Conservation (phyloP, 2,888 invertebrate species). For the Abrostola triplasia region DNA sequence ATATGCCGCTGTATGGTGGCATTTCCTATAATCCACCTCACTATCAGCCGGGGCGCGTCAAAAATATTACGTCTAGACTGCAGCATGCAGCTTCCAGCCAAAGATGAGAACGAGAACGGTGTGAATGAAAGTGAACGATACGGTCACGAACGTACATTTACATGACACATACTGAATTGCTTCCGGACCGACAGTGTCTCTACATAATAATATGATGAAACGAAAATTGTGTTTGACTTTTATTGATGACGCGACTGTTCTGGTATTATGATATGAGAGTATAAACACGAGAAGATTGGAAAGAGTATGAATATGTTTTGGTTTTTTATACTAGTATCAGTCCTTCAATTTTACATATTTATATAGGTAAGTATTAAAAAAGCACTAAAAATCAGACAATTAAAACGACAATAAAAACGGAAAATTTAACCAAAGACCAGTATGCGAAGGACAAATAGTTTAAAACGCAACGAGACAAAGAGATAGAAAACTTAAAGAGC, state of each 20-base stretch:
- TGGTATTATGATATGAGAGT: background rate
- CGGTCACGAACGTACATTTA: constrained; percentile 3
- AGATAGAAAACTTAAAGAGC: background rate
- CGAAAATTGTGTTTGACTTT: background rate
- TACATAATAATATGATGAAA: background rate
- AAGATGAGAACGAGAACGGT: background rate
- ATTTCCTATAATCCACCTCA: constrained; percentile 42
- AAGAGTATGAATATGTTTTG: too few species aligned
- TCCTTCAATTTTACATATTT: too few species aligned
- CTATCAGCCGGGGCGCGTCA: constrained; percentile 40
- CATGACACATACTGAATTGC: background rate
- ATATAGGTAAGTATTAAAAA: too few species aligned
- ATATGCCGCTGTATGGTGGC: constrained; percentile 25
- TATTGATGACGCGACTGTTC: background rate
- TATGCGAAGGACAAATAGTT: background rate
- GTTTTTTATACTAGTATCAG: too few species aligned
- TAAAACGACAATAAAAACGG: background rate
- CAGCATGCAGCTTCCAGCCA: constrained; percentile 9
- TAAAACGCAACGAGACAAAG: background rate
- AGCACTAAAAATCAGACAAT: too few species aligned
- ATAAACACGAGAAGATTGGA: too few species aligned
- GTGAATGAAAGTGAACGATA: constrained; percentile 18
- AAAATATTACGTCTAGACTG: constrained; percentile 56
- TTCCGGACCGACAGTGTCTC: background rate
- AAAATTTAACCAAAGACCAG: background rate